Evolutionary conservation across 2,797 vertebrate genomes (phyloP).

Genomic region (Champsocephalus gunnari): DNA sequence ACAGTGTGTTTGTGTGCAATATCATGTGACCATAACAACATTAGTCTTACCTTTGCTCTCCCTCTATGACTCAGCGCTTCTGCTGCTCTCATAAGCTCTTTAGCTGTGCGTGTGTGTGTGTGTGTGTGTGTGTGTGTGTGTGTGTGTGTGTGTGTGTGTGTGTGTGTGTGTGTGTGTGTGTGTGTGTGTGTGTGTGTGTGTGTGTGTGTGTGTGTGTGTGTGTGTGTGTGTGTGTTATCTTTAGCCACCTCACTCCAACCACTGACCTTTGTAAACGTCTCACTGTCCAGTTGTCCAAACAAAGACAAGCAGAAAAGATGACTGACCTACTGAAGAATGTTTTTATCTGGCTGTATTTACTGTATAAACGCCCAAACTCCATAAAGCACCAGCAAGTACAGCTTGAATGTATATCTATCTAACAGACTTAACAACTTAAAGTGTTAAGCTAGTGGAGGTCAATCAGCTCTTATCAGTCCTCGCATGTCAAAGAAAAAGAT

Average conservation of each 20-base stretch:
- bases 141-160: neutral
- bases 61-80: constrained; percentile 63
- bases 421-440: neutral
- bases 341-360: constrained; percentile 30
- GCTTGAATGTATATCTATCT: neutral
- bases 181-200: constrained; percentile 24
- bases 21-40: constrained; percentile 28
- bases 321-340: constrained; percentile 50
- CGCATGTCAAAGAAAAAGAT: constrained; percentile 42
- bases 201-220: neutral
- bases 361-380: neutral
- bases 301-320: constrained; percentile 30
- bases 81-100: constrained; percentile 27
- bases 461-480: constrained; percentile 29
- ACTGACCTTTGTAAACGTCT: constrained; percentile 79
- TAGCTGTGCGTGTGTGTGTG: neutral
- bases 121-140: constrained; percentile 4
- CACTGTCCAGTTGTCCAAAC: constrained; percentile 70
- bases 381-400: neutral
- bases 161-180: constrained; percentile 4
- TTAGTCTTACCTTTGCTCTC: constrained; percentile 64
- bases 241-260: constrained; percentile 68
- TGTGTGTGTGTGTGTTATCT: constrained; percentile 65
- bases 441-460: constrained; percentile 7
- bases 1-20: neutral